phyloP scores from a whole-genome alignment of 2,888 invertebrate genomes.

The Maniola hyperantus region DNA sequence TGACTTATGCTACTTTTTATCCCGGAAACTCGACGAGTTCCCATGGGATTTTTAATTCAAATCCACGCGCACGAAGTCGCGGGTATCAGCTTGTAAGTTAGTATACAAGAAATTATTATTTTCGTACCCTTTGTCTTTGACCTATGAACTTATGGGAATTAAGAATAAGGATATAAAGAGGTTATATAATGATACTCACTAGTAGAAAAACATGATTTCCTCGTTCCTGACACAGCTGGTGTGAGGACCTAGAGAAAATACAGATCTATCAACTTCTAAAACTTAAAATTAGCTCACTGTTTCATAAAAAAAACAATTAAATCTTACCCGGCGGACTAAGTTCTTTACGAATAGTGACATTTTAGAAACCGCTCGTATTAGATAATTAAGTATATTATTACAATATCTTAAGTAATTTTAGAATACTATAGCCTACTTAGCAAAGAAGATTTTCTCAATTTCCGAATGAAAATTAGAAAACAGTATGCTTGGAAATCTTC shows the following conservation, averaged over 20 bases:
- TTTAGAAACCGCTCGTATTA: constrained; percentile 10
- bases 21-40: too few species aligned
- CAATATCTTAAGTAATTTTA: not conserved
- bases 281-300: not conserved
- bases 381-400: not conserved
- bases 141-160: constrained; percentile 8
- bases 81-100: too few species aligned
- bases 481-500: too few species aligned
- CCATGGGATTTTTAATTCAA: too few species aligned
- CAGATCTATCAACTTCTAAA: constrained; percentile 2
- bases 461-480: not conserved
- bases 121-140: not conserved
- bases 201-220: constrained; percentile 62
- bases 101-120: not conserved
- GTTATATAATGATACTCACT: constrained; percentile 58
- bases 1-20: too few species aligned
- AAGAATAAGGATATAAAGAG: constrained; percentile 3
- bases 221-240: constrained; percentile 55
- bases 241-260: constrained; percentile 53
- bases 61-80: too few species aligned
- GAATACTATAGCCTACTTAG: not conserved
- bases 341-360: constrained; percentile 67
- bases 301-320: not conserved
- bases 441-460: constrained; percentile 13
- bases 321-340: constrained; percentile 59